Evolutionary conservation across 2,113 vertebrate species (phyloP).

Genomic region (Gopherus flavomarginatus): DNA sequence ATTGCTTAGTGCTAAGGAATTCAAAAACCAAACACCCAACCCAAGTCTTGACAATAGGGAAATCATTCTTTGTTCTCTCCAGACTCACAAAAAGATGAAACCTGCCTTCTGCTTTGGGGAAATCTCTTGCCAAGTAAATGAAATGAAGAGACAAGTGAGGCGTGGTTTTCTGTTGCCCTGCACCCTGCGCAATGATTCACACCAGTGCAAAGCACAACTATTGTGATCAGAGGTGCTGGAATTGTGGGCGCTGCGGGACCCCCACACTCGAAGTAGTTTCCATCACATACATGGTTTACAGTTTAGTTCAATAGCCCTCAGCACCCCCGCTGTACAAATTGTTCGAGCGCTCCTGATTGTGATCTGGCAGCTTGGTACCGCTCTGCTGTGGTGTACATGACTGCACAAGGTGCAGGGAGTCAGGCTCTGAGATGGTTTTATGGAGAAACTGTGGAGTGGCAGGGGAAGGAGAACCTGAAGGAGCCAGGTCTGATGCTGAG

Average conservation of each 20-base stretch:
- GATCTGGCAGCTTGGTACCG: not conserved
- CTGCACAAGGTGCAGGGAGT: not conserved
- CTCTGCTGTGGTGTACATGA: not conserved
- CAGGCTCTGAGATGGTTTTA: not conserved
- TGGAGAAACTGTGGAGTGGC: not conserved
- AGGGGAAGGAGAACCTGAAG: not conserved
- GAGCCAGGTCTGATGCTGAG: not conserved
- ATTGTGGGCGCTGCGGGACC: too few species aligned
- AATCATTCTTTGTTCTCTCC: not conserved
- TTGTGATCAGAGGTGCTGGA: too few species aligned
- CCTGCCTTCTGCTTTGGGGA: not conserved
- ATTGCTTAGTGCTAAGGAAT: not conserved
- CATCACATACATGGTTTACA: too few species aligned
- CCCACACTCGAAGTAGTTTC: too few species aligned
- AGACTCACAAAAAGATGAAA: fast-evolving
- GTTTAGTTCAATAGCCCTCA: too few species aligned
- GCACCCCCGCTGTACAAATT: too few species aligned
- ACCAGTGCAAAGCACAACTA: not conserved
- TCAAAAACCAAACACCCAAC: not conserved
- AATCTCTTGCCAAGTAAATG: fast-evolving
- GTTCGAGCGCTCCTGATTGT: too few species aligned
- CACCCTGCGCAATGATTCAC: fast-evolving
- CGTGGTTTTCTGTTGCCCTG: fast-evolving
- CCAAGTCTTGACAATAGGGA: not conserved
- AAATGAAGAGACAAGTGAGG: not conserved